phyloP scores from a whole-genome alignment of 1,140 invertebrate genomes.

The Steinernema feltiae region DNA sequence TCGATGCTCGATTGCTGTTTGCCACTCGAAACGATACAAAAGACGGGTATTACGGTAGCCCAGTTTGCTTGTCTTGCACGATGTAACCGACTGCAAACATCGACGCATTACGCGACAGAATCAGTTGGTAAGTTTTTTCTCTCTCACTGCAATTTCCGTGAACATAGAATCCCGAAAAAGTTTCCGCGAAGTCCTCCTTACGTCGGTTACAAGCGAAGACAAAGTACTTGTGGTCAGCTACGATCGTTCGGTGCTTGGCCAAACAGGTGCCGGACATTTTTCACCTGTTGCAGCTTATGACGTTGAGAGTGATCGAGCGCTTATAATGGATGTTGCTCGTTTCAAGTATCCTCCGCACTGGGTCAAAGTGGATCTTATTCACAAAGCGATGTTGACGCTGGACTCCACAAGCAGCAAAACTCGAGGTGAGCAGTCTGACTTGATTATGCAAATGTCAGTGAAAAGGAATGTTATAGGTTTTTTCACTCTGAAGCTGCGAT shows the following conservation, averaged over 20 bases:
- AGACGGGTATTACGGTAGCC: constrained; percentile 54
- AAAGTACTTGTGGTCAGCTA: constrained; percentile 56
- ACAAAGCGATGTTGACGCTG: constrained; percentile 53
- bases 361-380: constrained; percentile 52
- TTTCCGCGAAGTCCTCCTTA: constrained; percentile 24
- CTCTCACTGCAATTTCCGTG: constrained; percentile 21
- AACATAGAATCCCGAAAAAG: constrained; percentile 26
- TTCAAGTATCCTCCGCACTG: constrained; percentile 61
- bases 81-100: neutral
- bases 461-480: constrained; percentile 36
- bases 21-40: constrained; percentile 45
- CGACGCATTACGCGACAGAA: neutral
- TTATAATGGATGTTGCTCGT: constrained; percentile 59
- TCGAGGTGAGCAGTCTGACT: too few species aligned
- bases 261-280: constrained; percentile 59
- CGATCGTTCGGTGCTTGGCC: constrained; percentile 51
- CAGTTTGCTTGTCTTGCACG: constrained; percentile 57
- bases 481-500: constrained; percentile 22
- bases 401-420: constrained; percentile 52
- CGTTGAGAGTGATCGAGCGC: constrained; percentile 52
- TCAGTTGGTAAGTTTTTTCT: neutral
- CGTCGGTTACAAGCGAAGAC: constrained; percentile 33
- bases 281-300: constrained; percentile 59
- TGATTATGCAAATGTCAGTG: too few species aligned
- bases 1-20: constrained; percentile 60